Conservation (phyloP, 2,888 invertebrate genomes). For the Athrips mouffetella region DNA sequence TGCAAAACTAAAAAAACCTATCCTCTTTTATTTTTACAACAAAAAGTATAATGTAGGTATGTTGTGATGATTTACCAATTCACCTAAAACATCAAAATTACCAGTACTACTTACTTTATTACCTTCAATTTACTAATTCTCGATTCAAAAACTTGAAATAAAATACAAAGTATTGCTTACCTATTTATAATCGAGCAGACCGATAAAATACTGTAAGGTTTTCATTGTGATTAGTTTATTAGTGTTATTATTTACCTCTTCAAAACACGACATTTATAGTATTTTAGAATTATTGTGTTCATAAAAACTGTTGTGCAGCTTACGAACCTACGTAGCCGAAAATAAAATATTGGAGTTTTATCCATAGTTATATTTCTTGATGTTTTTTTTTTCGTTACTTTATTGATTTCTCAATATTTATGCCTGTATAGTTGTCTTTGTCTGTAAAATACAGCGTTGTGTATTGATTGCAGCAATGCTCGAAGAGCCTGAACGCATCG, state of each 20-base stretch:
- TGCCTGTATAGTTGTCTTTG: background rate
- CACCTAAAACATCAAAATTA: too few relatives aligned
- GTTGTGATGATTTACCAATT: too few relatives aligned
- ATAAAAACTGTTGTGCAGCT: too few relatives aligned
- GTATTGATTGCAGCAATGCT: constrained; percentile 65
- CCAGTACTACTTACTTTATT: too few relatives aligned
- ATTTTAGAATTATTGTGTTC: background rate
- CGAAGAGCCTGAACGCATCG: constrained; percentile 71
- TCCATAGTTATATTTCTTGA: background rate
- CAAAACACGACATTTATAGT: background rate
- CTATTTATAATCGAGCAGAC: constrained; percentile 26
- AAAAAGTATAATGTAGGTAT: too few relatives aligned
- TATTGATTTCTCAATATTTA: background rate
- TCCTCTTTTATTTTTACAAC: too few relatives aligned
- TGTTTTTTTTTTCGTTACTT: background rate
- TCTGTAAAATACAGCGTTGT: background rate
- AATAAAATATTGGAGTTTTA: too few relatives aligned
- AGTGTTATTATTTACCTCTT: constrained; percentile 11
- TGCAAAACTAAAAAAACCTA: too few relatives aligned
- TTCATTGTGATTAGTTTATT: constrained; percentile 13
- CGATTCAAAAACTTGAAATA: constrained; percentile 37
- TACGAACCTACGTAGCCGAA: too few relatives aligned
- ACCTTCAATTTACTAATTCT: constrained; percentile 35
- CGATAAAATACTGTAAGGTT: constrained; percentile 17
- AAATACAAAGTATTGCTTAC: constrained; percentile 39